phyloP scores from a whole-genome alignment of 1,140 invertebrate species.

The Zaprionus africanus region DNA sequence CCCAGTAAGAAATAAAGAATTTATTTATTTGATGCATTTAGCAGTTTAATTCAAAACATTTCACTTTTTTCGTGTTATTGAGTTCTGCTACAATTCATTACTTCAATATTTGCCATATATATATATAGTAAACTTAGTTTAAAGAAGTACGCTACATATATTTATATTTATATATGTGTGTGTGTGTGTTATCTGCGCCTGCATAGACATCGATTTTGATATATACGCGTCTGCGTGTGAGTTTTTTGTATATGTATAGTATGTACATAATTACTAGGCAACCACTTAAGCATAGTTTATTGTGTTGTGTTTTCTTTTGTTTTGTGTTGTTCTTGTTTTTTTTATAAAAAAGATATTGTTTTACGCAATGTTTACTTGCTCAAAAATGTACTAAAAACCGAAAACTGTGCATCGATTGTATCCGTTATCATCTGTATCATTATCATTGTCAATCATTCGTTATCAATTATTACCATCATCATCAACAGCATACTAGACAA shows the following conservation, averaged over 20 bases:
- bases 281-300: slow-evolving; percentile 73
- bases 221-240: slow-evolving; percentile 29
- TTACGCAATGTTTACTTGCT: slow-evolving; percentile 60
- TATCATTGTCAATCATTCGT: slow-evolving; percentile 62
- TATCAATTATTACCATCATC: slow-evolving; percentile 30
- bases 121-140: slow-evolving; percentile 64
- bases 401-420: slow-evolving; percentile 71
- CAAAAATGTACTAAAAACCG: slow-evolving; percentile 67
- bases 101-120: slow-evolving; percentile 68
- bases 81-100: slow-evolving; percentile 67
- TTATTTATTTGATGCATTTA: slow-evolving; percentile 33
- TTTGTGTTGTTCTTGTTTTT: slow-evolving; percentile 17
- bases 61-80: slow-evolving; percentile 25
- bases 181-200: slow-evolving; percentile 39
- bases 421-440: slow-evolving; percentile 43
- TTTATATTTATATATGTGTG: slow-evolving; percentile 33
- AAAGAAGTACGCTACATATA: slow-evolving; percentile 65
- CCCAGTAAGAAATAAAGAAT: slow-evolving; percentile 41
- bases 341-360: slow-evolving; percentile 72
- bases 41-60: slow-evolving; percentile 67
- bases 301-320: slow-evolving; percentile 12
- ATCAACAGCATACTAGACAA: slow-evolving; percentile 51
- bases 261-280: slow-evolving; percentile 80
- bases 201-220: slow-evolving; percentile 35
- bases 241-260: slow-evolving; percentile 54